These are phyloP conservation scores for Athalia rosae DNA, from an alignment of 2,888 invertebrate species.

Conservation along the genomic window DNA sequence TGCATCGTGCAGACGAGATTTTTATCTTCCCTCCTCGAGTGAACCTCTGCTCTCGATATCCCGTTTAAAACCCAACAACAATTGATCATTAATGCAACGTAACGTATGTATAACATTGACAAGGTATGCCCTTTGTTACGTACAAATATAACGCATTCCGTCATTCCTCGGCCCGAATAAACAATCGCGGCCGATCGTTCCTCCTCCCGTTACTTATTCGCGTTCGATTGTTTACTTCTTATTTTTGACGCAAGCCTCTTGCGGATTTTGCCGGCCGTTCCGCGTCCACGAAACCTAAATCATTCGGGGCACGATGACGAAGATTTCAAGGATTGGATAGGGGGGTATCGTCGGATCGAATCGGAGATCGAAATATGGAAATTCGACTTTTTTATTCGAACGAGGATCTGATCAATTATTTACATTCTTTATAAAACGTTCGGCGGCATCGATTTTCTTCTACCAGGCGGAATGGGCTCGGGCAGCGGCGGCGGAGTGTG, in stretches of 20 bases:
- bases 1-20: conserved; percentile 12
- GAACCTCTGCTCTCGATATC: conserved; percentile 20
- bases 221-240: background rate
- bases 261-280: too few relatives aligned
- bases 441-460: background rate
- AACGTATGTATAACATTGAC: background rate
- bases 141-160: conserved; percentile 4
- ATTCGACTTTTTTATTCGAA: background rate
- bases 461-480: conserved; percentile 37
- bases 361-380: background rate
- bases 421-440: conserved; percentile 28
- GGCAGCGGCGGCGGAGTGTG: conserved; percentile 47
- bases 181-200: conserved; percentile 6
- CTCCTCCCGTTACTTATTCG: background rate
- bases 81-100: conserved; percentile 30
- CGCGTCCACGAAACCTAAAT: background rate
- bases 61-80: conserved; percentile 17
- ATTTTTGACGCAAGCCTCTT: too few relatives aligned
- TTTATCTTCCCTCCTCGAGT: conserved; percentile 25
- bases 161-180: conserved; percentile 8
- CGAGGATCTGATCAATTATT: conserved; percentile 12
- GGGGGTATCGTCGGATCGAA: background rate
- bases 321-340: background rate
- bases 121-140: conserved; percentile 37
- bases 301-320: background rate